These are phyloP conservation scores for Megaustenia siamemsis DNA, from an alignment of 2,888 invertebrate species.

Conservation along the genomic window DNA sequence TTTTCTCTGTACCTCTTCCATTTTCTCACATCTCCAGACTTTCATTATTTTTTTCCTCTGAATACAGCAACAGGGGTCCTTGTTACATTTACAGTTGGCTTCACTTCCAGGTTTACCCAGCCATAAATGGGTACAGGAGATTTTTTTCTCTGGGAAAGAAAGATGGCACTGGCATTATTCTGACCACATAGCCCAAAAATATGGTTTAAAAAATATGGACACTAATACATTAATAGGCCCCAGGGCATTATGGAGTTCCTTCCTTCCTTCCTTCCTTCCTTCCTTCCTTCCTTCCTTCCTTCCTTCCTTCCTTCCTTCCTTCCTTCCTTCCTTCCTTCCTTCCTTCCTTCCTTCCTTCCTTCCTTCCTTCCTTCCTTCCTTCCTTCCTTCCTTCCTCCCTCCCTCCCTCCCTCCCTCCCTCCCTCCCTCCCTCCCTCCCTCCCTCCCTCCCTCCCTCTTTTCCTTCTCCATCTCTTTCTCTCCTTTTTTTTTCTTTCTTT, in stretches of 20 bases:
- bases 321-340: background rate
- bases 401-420: background rate
- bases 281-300: background rate
- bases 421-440: background rate
- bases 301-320: background rate
- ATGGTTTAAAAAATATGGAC: no score
- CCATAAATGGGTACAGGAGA: no score
- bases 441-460: background rate
- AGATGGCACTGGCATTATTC: no score
- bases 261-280: background rate
- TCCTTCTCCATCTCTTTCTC: background rate
- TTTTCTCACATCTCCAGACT: background rate
- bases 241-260: no score
- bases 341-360: background rate
- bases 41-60: no score
- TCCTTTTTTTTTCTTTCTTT: background rate
- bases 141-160: no score
- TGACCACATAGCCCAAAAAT: no score
- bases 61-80: no score
- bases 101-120: no score
- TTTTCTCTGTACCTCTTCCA: background rate
- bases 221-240: no score
- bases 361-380: background rate
- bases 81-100: no score
- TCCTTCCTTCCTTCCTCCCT: background rate